Evolutionary conservation across 2,888 invertebrate species (phyloP), one percentile per base, ranked within the genome.

Genomic region (Cosmia trapezina): DNA sequence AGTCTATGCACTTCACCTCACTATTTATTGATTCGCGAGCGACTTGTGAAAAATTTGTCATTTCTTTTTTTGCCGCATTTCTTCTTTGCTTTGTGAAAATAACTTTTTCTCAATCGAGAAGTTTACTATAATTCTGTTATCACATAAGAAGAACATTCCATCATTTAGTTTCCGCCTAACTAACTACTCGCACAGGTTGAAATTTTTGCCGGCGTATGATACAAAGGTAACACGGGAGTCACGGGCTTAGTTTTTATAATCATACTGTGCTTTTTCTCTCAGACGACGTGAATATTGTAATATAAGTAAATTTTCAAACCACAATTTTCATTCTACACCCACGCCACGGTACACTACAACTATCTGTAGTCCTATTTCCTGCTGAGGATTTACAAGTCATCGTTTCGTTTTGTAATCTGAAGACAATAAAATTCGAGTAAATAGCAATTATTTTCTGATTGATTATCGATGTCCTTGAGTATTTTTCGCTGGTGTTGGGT

Each of bases 161-260:
- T 47, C 22, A 17, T 47, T n/a, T 45, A 7, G 7, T 54, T 77
- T 37, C 22, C 22, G 17, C 9, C 2, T 1, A 1, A 28, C 5
- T 12, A 41, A 41, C 5, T 37, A 17, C 6, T 37, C 12, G 19
- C 19, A 47, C 33, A 6, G 17, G 4, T 14, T 60, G 6, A 56
- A 22, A 51, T 28, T 22, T 37, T 74, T 41, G 17, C 71, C 79
- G 51, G 57, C 33, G 1, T 57, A 73, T 33, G 59, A 19, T 47
- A 41, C 53, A 49, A 80, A 80, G 74, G 74, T 75, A 60, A 28
- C n/a, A 61, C n/a, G 9, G 14, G 45, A 22, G 51, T 51, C n/a
- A 61, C n/a, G 9, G 14, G 45, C 22, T 62, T 51, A 5, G 2
- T 54, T 12, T 1, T n/a, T n/a, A 8, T 14, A 17, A 17, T 33